These are phyloP conservation scores for Caenorhabditis remanei DNA, from an alignment of 1,140 invertebrate species.

Conservation along the genomic window DNA sequence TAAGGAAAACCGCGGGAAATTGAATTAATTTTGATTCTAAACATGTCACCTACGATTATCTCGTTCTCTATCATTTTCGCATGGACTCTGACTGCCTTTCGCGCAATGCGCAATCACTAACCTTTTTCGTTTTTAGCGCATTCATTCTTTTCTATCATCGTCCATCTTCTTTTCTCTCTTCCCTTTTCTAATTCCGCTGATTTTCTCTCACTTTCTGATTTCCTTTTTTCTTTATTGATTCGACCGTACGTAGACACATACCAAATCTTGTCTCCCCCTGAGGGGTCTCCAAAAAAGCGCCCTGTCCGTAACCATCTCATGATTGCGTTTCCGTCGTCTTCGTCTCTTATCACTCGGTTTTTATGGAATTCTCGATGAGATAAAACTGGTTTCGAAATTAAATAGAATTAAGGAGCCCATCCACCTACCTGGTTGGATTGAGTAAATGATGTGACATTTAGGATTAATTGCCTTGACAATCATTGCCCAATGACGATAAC, in stretches of 20 bases:
- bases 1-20: background rate
- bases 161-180: background rate
- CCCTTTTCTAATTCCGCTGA: constrained; percentile 16
- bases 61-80: constrained; percentile 34
- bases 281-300: background rate
- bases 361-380: constrained; percentile 13
- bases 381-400: background rate
- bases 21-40: constrained; percentile 25
- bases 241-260: constrained; percentile 15
- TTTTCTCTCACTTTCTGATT: constrained; percentile 53
- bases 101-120: constrained; percentile 13
- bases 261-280: background rate
- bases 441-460: constrained; percentile 45
- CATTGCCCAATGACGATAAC: background rate
- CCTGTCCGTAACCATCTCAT: constrained; percentile 41
- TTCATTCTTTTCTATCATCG: background rate
- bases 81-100: background rate
- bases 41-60: constrained; percentile 49
- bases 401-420: background rate
- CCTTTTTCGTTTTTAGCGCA: constrained; percentile 14
- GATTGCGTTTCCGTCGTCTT: constrained; percentile 7
- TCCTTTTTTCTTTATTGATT: constrained; percentile 3
- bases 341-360: constrained; percentile 21
- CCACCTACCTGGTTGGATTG: constrained; percentile 19
- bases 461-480: constrained; percentile 12